Conservation (phyloP, 2,888 invertebrate species). For the Clitarchus hookeri region DNA sequence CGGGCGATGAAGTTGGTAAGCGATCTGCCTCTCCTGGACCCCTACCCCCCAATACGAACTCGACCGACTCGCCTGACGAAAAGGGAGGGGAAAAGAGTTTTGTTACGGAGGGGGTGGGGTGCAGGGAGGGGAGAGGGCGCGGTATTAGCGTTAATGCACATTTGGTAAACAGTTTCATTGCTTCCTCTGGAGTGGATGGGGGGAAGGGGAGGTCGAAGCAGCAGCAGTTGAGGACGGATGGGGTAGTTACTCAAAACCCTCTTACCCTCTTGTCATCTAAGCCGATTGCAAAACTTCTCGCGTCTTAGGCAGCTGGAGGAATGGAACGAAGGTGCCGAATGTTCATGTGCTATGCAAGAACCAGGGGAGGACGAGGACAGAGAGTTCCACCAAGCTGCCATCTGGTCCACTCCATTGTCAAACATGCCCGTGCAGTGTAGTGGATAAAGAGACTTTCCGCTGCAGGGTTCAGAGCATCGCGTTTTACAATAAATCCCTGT, state of each 20-base stretch:
- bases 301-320: background rate
- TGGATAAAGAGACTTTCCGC: no score
- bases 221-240: background rate
- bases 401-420: background rate
- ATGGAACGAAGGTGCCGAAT: background rate
- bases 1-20: background rate
- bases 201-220: no score
- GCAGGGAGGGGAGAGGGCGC: background rate
- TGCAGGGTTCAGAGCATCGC: no score
- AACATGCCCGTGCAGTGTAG: no score
- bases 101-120: background rate
- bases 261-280: background rate
- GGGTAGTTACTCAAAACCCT: constrained; percentile 14
- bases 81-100: background rate
- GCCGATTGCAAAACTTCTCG: constrained; percentile 14
- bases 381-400: background rate
- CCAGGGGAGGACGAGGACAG: background rate
- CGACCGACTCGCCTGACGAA: background rate
- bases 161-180: constrained; percentile 30
- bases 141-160: constrained; percentile 27
- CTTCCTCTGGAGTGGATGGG: background rate
- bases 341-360: background rate
- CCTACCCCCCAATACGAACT: no score
- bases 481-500: no score
- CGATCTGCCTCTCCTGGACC: background rate